Evolutionary conservation across 2,888 invertebrate genomes (phyloP), one percentile per base, ranked within the genome.

Genomic region (Eugnorisma glareosa): DNA sequence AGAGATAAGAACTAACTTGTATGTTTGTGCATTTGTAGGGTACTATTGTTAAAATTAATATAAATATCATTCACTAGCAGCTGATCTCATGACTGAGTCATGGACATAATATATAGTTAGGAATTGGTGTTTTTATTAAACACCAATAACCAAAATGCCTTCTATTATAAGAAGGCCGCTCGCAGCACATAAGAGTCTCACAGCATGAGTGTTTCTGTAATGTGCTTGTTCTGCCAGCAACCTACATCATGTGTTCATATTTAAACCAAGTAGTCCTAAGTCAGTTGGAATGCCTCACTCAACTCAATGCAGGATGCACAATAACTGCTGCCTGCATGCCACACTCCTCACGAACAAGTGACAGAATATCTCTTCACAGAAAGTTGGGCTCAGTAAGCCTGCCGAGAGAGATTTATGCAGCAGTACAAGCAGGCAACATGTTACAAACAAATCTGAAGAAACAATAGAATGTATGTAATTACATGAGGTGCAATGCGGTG

Each of bases 401-500:
- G 59, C 31, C 28, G 31, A n/a, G 15, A 66, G 10, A 63, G 28
- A 59, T 21, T 10, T 37, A 31, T 21, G 28, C n/a, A 15, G 15
- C 2, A 54, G 24, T 54, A 13, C 64, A 75, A 72, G 59, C 71
- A 54, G 66, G 73, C 72, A 71, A 72, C 78, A 75, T 69, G n/a
- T 74, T 45, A 68, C 48, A 48, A 31, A 75, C 5, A 45, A 70
- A 54, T 54, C 70, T 64, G 59, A 79, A 45, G 18, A 76, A 74
- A 68, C 68, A 75, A 73, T 76, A 76, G 85, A 84, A 82, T 82
- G 84, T 89, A 73, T 40, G 81, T 81, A 90, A 93, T 94, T 94
- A 94, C 94, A 94, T 94, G 93, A 85, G 88, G 95, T 95, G 95
- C 95, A 94, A 94, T 94, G 94, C 93, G 81, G 92, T 94, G 94